Base-by-base conservation (phyloP, 2,888 invertebrate species). In the Keiferia lycopersicella region DNA sequence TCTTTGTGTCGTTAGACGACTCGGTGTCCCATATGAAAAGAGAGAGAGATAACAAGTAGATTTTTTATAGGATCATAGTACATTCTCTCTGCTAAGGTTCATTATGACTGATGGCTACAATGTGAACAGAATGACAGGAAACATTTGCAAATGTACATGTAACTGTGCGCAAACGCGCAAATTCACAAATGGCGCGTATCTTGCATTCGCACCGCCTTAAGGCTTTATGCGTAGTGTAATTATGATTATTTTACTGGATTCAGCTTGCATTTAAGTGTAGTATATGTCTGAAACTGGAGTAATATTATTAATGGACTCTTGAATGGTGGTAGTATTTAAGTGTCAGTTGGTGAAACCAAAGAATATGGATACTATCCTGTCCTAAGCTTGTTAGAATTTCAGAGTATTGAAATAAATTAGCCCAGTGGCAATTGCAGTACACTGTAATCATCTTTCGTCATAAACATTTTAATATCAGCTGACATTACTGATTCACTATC, bases 31-130 rank as follows among this genome's bases (percentile, higher is more conserved):
- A n/a, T n/a, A n/a, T n/a, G n/a, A n/a, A n/a, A n/a, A n/a, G n/a
- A n/a, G n/a, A n/a, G n/a, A n/a, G n/a, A n/a, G n/a, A n/a, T n/a
- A n/a, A n/a, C n/a, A n/a, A n/a, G n/a, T n/a, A n/a, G n/a, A n/a
- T n/a, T n/a, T n/a, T n/a, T n/a, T n/a, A n/a, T n/a, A n/a, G n/a
- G n/a, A n/a, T n/a, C n/a, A n/a, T n/a, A n/a, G 26, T 6, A 26
- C 26, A 1, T 4, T 34, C 34, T 34, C 7, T 34, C 34, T 34
- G 34, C 34, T 34, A 34, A 8, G 10, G 34, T 34, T 34, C 34
- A 4, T 79, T 76, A 80, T 74, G 74, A 73, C 64, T 61, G 57
- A 63, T 71, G 65, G 68, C 68, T 70, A 76, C 75, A 73, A 68
- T 76, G 66, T 67, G 63, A 58, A 56, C 41, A 56, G 61, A 64